Evolutionary conservation across 2,113 vertebrate genomes (phyloP).

Genomic region (Orycteropus afer): DNA sequence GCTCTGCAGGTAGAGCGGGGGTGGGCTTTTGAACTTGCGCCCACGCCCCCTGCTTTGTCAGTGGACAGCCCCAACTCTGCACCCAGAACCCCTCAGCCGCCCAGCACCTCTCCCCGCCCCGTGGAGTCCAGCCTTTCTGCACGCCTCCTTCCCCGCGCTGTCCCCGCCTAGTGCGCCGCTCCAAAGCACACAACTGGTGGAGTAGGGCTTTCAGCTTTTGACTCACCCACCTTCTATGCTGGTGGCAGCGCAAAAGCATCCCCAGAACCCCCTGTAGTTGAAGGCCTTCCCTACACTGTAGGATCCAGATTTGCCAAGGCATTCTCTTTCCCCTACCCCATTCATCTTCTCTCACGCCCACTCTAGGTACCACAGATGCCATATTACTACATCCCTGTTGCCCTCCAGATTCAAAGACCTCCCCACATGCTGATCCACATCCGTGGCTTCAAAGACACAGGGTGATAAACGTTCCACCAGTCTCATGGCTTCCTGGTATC

Average conservation of each 20-base stretch:
- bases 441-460: background rate
- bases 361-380: background rate
- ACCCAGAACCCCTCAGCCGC: background rate
- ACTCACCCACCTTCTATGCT: background rate
- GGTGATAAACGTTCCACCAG: background rate
- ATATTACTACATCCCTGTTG: background rate
- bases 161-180: accelerated
- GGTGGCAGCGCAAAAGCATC: background rate
- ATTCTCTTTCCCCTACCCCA: background rate
- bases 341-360: too few relatives aligned
- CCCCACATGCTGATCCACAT: background rate
- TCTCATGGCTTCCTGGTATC: background rate
- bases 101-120: background rate
- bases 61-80: background rate
- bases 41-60: background rate
- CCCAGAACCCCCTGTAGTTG: background rate
- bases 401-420: background rate
- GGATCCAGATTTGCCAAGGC: background rate
- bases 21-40: background rate
- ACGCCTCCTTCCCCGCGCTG: background rate
- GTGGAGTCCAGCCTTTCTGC: background rate
- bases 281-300: background rate
- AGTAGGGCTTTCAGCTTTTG: background rate
- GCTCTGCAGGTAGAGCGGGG: slow-evolving; percentile 1
- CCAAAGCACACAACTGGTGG: too few relatives aligned